phyloP scores from a whole-genome alignment of 1,140 invertebrate genomes.

The Drosophila nigromelanica region DNA sequence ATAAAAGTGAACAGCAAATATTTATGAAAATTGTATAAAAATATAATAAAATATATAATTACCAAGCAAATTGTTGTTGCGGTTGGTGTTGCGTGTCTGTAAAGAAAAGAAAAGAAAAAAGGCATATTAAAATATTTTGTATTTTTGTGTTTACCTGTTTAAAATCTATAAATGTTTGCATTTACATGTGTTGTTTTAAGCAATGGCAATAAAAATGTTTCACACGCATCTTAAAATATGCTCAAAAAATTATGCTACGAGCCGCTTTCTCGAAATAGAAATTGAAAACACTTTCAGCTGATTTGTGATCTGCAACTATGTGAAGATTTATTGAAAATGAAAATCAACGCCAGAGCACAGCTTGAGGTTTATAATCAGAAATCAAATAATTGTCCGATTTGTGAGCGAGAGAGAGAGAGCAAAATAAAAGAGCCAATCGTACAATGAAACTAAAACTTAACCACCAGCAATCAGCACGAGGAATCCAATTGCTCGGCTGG shows the following conservation, averaged over 20 bases:
- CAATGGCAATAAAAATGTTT: constrained; percentile 54
- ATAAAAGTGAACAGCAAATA: background rate
- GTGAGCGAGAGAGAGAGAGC: constrained; percentile 32
- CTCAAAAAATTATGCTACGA: constrained; percentile 16
- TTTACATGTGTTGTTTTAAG: constrained; percentile 32
- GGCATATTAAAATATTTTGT: constrained; percentile 57
- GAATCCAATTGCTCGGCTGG: constrained; percentile 37
- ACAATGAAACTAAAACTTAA: constrained; percentile 57
- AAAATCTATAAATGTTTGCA: constrained; percentile 58
- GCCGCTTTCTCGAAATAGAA: constrained; percentile 59
- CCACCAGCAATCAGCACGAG: constrained; percentile 59
- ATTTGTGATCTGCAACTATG: constrained; percentile 64
- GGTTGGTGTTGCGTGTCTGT: constrained; percentile 46
- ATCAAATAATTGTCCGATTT: too few relatives aligned
- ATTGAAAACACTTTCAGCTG: constrained; percentile 36
- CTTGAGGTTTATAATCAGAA: constrained; percentile 23
- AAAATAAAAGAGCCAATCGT: background rate
- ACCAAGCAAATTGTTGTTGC: constrained; percentile 42
- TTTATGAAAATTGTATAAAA: constrained; percentile 5
- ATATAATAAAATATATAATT: constrained; percentile 45
- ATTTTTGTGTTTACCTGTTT: constrained; percentile 7
- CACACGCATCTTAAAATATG: constrained; percentile 58
- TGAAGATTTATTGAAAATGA: constrained; percentile 59
- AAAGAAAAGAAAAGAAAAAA: constrained; percentile 42
- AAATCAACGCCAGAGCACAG: constrained; percentile 47